Evolutionary conservation across 2,888 invertebrate species (phyloP).

Genomic region (Sinopyrophorus schimmeli): DNA sequence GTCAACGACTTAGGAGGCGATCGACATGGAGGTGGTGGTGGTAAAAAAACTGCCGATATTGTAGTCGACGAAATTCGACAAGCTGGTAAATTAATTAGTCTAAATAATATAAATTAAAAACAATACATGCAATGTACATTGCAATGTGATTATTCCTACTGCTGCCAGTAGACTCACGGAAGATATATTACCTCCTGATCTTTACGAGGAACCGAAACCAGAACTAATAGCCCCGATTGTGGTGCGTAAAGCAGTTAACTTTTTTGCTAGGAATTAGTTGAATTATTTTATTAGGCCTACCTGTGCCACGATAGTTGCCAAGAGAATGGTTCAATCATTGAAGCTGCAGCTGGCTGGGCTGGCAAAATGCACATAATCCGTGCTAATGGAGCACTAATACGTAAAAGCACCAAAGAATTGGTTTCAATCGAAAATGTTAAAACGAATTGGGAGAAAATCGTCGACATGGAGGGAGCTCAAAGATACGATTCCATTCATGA

Average conservation of each 20-base stretch:
- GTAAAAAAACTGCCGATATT: constrained; percentile 80
- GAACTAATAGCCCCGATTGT: constrained; percentile 88
- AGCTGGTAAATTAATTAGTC: too few species aligned
- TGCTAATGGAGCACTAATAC: constrained; percentile 63
- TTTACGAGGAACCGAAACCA: constrained; percentile 86
- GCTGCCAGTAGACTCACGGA: constrained; percentile 93
- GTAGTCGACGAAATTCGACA: constrained; percentile 88
- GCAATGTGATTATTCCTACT: constrained; percentile 92
- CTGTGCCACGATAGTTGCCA: constrained; percentile 88
- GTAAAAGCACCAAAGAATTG: constrained; percentile 61
- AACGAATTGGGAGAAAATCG: constrained; percentile 79
- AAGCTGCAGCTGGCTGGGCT: constrained; percentile 85
- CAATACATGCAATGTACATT: constrained; percentile 52
- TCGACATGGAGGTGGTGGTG: constrained; percentile 82
- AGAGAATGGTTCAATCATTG: constrained; percentile 80
- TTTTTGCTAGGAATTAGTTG: background rate
- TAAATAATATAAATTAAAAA: background rate
- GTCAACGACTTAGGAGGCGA: constrained; percentile 96
- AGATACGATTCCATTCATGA: constrained; percentile 63
- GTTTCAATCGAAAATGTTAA: constrained; percentile 81
- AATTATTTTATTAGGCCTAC: constrained; percentile 60
- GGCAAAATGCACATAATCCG: constrained; percentile 68
- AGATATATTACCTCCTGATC: constrained; percentile 88
- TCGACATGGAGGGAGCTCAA: constrained; percentile 73
- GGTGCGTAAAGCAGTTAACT: constrained; percentile 55